A percentile compares a stretch with the other conserved stretches of the same genome.
These are phyloP conservation scores for Macrosiphum euphorbiae DNA, from an alignment of 2,888 invertebrate species.

Conservation along the genomic window DNA sequence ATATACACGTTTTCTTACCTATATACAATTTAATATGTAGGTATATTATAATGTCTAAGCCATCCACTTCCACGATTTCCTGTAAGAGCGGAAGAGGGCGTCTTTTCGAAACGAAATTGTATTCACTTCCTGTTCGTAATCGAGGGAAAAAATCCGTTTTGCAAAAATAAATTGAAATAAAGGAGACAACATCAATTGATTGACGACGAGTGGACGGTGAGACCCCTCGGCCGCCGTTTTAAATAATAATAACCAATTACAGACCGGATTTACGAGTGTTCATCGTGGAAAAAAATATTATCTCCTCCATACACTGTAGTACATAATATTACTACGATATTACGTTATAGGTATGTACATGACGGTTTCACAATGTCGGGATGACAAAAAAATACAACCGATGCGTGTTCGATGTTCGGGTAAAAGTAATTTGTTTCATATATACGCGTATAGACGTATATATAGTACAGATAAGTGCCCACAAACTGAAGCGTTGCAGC, in stretches of 20 bases:
- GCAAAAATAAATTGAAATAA: constrained; percentile 62
- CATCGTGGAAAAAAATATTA: constrained; percentile 50
- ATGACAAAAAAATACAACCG: constrained; percentile 35
- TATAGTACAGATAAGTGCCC: neutral
- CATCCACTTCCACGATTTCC: constrained; percentile 53
- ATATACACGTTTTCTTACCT: neutral
- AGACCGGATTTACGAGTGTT: constrained; percentile 57
- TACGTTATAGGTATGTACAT: neutral
- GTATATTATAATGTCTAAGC: neutral
- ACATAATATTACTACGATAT: constrained; percentile 9
- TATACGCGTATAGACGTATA: neutral
- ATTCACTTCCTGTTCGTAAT: constrained; percentile 60
- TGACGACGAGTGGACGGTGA: constrained; percentile 39
- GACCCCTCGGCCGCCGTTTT: constrained; percentile 1
- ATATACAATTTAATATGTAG: neutral
- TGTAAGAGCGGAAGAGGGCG: constrained; percentile 51
- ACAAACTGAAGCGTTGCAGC: neutral
- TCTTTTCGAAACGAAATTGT: constrained; percentile 51
- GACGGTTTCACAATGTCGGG: neutral
- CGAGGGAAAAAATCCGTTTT: constrained; percentile 58
- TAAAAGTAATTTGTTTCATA: neutral
- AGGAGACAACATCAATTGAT: constrained; percentile 57
- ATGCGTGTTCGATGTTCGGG: neutral
- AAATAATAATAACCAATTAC: constrained; percentile 64
- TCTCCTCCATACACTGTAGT: neutral